phyloP scores from a whole-genome alignment of 2,888 invertebrate genomes.

The Macrosoma leucophasiata region DNA sequence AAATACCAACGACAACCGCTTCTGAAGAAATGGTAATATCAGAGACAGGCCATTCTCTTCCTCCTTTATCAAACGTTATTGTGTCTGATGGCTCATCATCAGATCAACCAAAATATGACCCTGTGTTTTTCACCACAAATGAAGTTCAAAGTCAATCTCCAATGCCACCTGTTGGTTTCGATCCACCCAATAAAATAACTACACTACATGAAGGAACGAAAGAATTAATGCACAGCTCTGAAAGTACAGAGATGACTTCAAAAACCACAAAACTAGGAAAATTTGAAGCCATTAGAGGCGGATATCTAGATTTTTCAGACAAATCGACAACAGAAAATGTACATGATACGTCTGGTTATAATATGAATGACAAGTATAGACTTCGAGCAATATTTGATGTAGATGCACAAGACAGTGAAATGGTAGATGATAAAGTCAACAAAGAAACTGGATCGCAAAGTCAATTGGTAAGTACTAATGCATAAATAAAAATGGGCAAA shows the following conservation, averaged over 20 bases:
- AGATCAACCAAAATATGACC: too few relatives aligned
- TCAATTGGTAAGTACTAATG: slow-evolving; percentile 44
- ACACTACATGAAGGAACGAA: not conserved
- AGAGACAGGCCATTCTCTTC: too few relatives aligned
- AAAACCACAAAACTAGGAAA: too few relatives aligned
- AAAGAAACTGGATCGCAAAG: slow-evolving; percentile 39
- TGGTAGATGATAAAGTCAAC: slow-evolving; percentile 27
- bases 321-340: slow-evolving; percentile 22
- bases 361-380: slow-evolving; percentile 25
- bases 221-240: too few relatives aligned
- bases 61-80: too few relatives aligned
- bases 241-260: too few relatives aligned
- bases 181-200: not conserved
- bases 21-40: too few relatives aligned
- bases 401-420: slow-evolving; percentile 25
- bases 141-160: slow-evolving; percentile 2
- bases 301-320: slow-evolving; percentile 47
- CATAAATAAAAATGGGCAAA: slow-evolving; percentile 3
- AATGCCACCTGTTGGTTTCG: not conserved
- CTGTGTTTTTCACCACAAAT: too few relatives aligned
- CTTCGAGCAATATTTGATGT: slow-evolving; percentile 31
- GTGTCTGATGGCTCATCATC: too few relatives aligned
- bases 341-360: slow-evolving; percentile 11
- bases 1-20: too few relatives aligned
- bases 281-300: too few relatives aligned